These are phyloP conservation scores for Chauna torquata DNA, from an alignment of 2,113 vertebrate species.

Conservation along the genomic window DNA sequence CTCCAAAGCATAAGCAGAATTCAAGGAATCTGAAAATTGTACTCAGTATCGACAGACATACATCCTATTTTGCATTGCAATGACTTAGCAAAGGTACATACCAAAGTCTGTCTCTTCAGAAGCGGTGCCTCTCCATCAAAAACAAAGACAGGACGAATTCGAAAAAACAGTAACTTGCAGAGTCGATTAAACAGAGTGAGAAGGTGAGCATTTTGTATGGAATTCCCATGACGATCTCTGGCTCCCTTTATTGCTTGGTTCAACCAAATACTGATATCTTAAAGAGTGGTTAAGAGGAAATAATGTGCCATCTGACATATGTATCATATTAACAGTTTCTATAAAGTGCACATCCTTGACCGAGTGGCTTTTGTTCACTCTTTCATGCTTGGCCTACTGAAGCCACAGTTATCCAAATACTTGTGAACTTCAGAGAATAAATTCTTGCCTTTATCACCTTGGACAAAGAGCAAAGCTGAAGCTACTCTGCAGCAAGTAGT, in stretches of 20 bases:
- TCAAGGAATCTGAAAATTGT: background rate
- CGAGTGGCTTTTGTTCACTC: background rate
- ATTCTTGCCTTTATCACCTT: fast-evolving
- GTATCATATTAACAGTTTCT: background rate
- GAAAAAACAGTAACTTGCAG: constrained; percentile 95
- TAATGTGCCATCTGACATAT: background rate
- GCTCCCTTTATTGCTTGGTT: constrained; percentile 96
- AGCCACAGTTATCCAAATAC: background rate
- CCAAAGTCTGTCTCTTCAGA: constrained; percentile 95
- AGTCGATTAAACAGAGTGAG: constrained; percentile 94
- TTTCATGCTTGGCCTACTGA: background rate
- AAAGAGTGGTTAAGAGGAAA: constrained; percentile 68
- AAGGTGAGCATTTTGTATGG: constrained; percentile 91
- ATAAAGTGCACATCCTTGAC: background rate
- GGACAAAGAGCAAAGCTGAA: background rate
- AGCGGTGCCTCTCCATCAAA: constrained; percentile 95
- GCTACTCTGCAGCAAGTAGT: background rate
- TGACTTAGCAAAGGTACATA: constrained; percentile 56
- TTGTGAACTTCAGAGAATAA: background rate
- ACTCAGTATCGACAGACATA: background rate
- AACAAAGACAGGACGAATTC: constrained; percentile 93
- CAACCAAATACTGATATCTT: constrained; percentile 99
- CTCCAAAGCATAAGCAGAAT: background rate
- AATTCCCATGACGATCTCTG: constrained; percentile 85
- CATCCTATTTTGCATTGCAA: background rate